These are phyloP conservation scores for Lampris megalopsis DNA, from an alignment of 2,113 vertebrate species.

Conservation along the genomic window DNA sequence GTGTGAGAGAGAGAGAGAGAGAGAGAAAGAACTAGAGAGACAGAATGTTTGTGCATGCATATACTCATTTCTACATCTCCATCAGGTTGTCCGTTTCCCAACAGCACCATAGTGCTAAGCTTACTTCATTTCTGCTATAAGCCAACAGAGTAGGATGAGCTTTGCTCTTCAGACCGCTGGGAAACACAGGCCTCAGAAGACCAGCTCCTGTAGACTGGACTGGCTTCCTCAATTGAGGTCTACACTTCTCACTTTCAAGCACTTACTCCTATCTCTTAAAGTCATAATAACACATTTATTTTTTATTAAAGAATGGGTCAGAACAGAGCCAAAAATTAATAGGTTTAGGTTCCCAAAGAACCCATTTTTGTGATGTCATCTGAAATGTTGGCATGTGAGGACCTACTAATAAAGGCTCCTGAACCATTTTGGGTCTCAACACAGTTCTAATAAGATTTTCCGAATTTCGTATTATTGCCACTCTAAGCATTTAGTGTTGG, in stretches of 20 bases:
- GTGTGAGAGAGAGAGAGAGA: neutral
- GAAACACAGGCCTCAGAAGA: slow-evolving; percentile 42
- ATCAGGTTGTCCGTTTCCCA: slow-evolving; percentile 39
- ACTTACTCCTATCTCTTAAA: slow-evolving; percentile 44
- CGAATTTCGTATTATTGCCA: too few species aligned
- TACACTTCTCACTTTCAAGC: neutral
- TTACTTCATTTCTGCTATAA: slow-evolving; percentile 38
- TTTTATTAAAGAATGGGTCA: too few species aligned
- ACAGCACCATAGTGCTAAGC: slow-evolving; percentile 19
- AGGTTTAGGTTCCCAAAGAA: too few species aligned
- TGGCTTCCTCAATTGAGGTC: slow-evolving; percentile 22
- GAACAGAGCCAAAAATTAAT: too few species aligned
- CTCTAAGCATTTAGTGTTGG: too few species aligned
- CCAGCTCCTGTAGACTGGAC: slow-evolving; percentile 20
- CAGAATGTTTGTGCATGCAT: neutral
- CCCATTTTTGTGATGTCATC: too few species aligned
- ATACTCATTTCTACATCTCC: slow-evolving; percentile 29
- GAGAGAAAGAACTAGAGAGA: neutral
- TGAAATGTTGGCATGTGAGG: too few species aligned
- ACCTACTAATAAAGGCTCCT: too few species aligned
- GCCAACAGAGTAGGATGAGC: slow-evolving; percentile 40
- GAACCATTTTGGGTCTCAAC: too few species aligned
- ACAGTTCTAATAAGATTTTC: too few species aligned
- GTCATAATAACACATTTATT: neutral
- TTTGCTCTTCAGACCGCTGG: slow-evolving; percentile 39